Evolutionary conservation across 1,140 invertebrate species (phyloP).

Genomic region (Octopus bimaculoides): DNA sequence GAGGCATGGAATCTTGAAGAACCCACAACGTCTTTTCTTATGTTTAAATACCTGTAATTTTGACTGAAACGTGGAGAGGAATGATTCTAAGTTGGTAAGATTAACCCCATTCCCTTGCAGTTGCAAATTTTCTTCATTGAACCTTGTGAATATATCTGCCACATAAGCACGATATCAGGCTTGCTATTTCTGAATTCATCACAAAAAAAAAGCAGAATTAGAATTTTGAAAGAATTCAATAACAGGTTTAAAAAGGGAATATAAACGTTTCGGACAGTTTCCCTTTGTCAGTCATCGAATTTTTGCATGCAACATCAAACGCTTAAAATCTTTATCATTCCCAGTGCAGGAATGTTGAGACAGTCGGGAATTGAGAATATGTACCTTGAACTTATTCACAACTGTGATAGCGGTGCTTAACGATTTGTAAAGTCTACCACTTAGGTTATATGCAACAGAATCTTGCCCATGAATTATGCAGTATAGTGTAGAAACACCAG

Average conservation of each 20-base stretch:
- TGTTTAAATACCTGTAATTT: neutral
- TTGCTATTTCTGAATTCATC: conserved; percentile 1
- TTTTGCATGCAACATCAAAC: neutral
- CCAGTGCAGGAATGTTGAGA: conserved; percentile 2
- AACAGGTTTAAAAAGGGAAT: neutral
- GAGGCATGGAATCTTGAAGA: neutral
- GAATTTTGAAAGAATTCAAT: conserved; percentile 5
- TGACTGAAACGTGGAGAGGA: neutral
- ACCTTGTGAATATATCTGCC: conserved; percentile 4
- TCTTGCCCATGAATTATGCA: neutral
- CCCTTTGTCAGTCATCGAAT: neutral
- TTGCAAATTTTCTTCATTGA: conserved; percentile 1
- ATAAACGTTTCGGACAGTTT: conserved; percentile 3
- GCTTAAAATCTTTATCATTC: conserved; percentile 7
- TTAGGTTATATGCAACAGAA: neutral
- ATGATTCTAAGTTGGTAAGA: neutral
- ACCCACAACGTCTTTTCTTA: neutral
- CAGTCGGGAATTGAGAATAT: conserved; percentile 6
- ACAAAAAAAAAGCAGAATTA: no score
- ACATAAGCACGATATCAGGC: neutral
- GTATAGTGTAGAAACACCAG: neutral
- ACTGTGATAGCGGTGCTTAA: conserved; percentile 7
- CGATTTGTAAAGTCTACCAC: conserved; percentile 3
- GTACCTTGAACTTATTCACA: neutral
- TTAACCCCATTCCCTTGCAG: conserved; percentile 6